Evolutionary conservation across 1,140 invertebrate genomes (phyloP).

Genomic region (Melitaea cinxia): DNA sequence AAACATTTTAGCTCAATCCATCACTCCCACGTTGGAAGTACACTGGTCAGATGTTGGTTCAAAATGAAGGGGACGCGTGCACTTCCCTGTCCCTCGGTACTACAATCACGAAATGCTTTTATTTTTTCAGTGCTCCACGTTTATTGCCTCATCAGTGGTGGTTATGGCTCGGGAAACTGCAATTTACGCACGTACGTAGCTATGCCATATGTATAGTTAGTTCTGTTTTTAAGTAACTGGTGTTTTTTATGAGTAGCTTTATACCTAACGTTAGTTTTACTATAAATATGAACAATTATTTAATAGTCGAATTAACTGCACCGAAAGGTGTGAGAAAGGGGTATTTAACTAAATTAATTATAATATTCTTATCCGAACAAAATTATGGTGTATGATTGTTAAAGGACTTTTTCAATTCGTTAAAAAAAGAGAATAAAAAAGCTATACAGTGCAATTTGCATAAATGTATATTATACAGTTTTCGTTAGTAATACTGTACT

Average conservation of each 20-base stretch:
- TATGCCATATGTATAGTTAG: constrained; percentile 3
- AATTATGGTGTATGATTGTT: too few species aligned
- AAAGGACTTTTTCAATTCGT: too few species aligned
- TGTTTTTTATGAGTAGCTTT: not conserved
- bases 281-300: too few species aligned
- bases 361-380: too few species aligned
- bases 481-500: too few species aligned
- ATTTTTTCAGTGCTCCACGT: constrained; percentile 58
- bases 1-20: constrained; percentile 16
- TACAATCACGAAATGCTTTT: constrained; percentile 72
- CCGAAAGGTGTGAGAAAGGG: too few species aligned
- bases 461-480: too few species aligned
- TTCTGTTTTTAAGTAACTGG: not conserved
- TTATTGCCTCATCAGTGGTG: constrained; percentile 62
- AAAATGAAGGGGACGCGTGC: constrained; percentile 46
- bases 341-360: too few species aligned
- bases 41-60: constrained; percentile 33
- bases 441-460: too few species aligned
- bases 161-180: constrained; percentile 49
- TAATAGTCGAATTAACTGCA: too few species aligned
- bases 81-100: constrained; percentile 45
- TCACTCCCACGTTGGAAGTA: constrained; percentile 11
- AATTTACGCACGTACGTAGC: constrained; percentile 40
- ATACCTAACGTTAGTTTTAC: too few species aligned
- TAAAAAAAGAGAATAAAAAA: too few species aligned